A percentile compares a stretch with the other conserved stretches of the same genome.
phyloP scores from a whole-genome alignment of 2,797 vertebrate genomes.

The Melanotaenia maccullochi region DNA sequence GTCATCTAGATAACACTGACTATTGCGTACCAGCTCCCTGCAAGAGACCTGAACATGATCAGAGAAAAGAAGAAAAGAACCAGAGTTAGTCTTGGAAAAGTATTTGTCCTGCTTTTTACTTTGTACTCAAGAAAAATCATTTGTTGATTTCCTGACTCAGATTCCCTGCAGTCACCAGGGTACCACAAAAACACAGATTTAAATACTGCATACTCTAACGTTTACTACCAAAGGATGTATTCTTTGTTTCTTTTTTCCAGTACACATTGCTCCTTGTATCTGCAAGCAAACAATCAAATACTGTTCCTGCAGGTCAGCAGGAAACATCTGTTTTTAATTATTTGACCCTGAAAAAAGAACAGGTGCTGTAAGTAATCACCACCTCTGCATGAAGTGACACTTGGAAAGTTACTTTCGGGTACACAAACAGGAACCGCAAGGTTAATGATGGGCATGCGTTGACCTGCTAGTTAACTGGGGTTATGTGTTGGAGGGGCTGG shows the following conservation, averaged over 20 bases:
- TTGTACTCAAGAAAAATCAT: constrained; percentile 25
- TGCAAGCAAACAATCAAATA: constrained; percentile 54
- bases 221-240: constrained; percentile 10
- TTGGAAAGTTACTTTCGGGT: constrained; percentile 31
- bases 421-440: constrained; percentile 50
- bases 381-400: constrained; percentile 51
- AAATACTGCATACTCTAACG: constrained; percentile 20
- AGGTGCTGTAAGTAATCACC: constrained; percentile 40
- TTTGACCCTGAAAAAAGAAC: constrained; percentile 31
- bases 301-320: constrained; percentile 48
- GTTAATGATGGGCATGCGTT: constrained; percentile 53
- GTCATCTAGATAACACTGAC: constrained; percentile 62
- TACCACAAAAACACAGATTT: constrained; percentile 6
- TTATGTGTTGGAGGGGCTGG: constrained; percentile 1
- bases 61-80: constrained; percentile 30
- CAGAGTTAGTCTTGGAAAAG: constrained; percentile 26
- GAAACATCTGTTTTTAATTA: constrained; percentile 67
- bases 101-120: constrained; percentile 35
- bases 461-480: constrained; percentile 48
- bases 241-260: constrained; percentile 41
- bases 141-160: constrained; percentile 21
- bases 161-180: neutral
- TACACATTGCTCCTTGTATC: constrained; percentile 41
- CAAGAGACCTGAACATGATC: constrained; percentile 45
- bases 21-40: constrained; percentile 46